Evolutionary conservation across 2,888 invertebrate species (phyloP).

Genomic region (Taphrorychus bicolor): DNA sequence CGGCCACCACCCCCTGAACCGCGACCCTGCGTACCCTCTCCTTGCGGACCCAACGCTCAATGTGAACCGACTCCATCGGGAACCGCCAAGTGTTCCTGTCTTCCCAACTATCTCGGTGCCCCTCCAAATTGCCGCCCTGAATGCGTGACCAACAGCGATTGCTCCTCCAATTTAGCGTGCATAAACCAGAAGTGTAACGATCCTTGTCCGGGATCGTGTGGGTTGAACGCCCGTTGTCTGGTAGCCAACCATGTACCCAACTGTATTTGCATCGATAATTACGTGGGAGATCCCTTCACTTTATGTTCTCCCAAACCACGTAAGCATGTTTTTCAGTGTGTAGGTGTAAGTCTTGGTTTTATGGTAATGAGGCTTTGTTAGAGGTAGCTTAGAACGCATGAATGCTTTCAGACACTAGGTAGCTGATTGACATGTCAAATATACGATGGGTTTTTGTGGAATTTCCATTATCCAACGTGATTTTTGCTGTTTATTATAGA

Average conservation of each 20-base stretch:
- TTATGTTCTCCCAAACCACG: conserved; percentile 63
- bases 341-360: conserved; percentile 8
- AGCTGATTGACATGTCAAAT: no score
- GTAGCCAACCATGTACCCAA: conserved; percentile 79
- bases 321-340: conserved; percentile 60
- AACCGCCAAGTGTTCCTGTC: conserved; percentile 70
- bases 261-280: conserved; percentile 73
- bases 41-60: conserved; percentile 71
- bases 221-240: conserved; percentile 73
- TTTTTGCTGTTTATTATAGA: no score
- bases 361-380: background rate
- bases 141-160: conserved; percentile 77
- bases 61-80: conserved; percentile 61
- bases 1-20: conserved; percentile 17
- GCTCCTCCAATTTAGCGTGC: conserved; percentile 69
- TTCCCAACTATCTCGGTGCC: conserved; percentile 74
- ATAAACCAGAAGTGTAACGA: conserved; percentile 75
- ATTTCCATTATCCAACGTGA: no score
- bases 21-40: conserved; percentile 72
- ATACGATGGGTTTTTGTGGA: no score
- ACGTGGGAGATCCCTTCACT: conserved; percentile 72
- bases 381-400: background rate
- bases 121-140: conserved; percentile 76
- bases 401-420: background rate
- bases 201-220: conserved; percentile 79